phyloP scores from a whole-genome alignment of 2,797 vertebrate genomes.

The Onychomys torridus region DNA sequence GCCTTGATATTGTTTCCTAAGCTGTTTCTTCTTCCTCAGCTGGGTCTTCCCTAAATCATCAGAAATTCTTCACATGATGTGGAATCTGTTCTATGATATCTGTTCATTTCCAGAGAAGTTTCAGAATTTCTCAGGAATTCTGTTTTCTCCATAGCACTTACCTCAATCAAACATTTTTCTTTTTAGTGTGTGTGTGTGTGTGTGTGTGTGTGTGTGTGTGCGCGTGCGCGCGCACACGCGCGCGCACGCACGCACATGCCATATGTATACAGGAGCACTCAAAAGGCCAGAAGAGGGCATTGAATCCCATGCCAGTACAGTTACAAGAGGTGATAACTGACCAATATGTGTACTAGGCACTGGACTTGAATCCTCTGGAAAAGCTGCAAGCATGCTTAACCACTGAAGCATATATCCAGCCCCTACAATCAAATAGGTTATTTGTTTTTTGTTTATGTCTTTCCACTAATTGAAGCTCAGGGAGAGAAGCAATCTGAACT shows the following conservation, averaged over 20 bases:
- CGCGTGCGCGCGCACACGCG: too few relatives aligned
- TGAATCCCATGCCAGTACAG: background rate
- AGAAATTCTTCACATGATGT: background rate
- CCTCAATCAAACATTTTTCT: background rate
- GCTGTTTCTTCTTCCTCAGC: background rate
- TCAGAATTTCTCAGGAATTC: background rate
- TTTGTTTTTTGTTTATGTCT: background rate
- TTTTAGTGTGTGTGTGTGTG: background rate
- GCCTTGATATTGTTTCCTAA: background rate
- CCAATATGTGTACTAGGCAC: background rate
- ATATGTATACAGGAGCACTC: too few relatives aligned
- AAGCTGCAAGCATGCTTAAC: background rate
- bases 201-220: background rate
- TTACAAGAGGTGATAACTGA: background rate
- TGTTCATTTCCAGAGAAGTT: background rate
- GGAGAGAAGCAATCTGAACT: background rate
- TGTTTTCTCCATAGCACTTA: background rate
- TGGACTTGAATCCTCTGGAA: background rate
- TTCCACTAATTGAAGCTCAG: background rate
- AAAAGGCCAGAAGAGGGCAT: background rate
- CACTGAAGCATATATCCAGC: background rate
- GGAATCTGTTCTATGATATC: background rate
- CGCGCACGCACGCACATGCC: fast-evolving
- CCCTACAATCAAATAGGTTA: background rate
- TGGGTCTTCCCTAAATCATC: background rate